Conservation (phyloP, 2,888 invertebrate species). For the Campoletis raptor region DNA sequence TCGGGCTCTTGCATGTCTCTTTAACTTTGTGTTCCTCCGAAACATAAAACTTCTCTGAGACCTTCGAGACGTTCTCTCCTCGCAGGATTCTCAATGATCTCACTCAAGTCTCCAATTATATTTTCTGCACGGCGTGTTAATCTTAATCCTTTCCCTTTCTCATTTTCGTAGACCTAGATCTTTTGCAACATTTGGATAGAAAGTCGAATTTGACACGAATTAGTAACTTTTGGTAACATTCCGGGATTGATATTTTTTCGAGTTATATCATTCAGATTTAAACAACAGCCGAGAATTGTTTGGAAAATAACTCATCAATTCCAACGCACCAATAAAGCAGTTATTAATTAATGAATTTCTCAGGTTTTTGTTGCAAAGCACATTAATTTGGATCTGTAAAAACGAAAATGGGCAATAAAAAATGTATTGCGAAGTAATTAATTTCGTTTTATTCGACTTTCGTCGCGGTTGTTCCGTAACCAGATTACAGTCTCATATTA, state of each 20-base stretch:
- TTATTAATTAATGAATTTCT: not conserved
- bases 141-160: not conserved
- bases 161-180: not conserved
- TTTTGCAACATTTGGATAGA: not conserved
- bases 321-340: not conserved
- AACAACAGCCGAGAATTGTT: not conserved
- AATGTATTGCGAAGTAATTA: not conserved
- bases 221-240: not conserved
- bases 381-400: not conserved
- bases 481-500: slow-evolving; percentile 28
- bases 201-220: not conserved
- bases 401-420: not conserved
- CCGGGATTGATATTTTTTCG: not conserved
- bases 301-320: not conserved
- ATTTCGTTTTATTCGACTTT: slow-evolving; percentile 32
- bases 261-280: no score
- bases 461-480: slow-evolving; percentile 23
- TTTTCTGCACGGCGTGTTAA: not conserved
- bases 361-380: not conserved
- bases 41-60: slow-evolving; percentile 54
- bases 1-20: not conserved
- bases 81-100: slow-evolving; percentile 7
- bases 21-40: slow-evolving; percentile 40
- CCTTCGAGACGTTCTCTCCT: slow-evolving; percentile 22
- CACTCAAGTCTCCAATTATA: not conserved